Evolutionary conservation across 2,797 vertebrate genomes (phyloP).

Genomic region (Mus spretus): DNA sequence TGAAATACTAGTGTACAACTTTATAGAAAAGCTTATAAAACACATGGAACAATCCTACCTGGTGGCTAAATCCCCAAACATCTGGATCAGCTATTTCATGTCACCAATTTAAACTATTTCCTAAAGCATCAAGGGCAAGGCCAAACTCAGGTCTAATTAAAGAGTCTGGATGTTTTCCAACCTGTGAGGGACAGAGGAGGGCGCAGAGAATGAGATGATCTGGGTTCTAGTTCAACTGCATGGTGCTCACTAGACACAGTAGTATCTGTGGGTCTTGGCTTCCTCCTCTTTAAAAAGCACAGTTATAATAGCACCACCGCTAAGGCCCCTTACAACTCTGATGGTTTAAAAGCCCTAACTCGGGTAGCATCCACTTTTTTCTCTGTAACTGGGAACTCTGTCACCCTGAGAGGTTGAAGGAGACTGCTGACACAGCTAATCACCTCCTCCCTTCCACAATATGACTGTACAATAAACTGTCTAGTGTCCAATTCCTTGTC

Average conservation of each 20-base stretch:
- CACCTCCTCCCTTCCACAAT: background rate
- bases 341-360: background rate
- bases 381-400: background rate
- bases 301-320: background rate
- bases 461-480: background rate
- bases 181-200: background rate
- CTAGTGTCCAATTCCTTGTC: conserved; percentile 7
- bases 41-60: background rate
- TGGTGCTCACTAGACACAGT: background rate
- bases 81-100: conserved; percentile 33
- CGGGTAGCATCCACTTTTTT: background rate
- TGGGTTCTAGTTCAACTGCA: background rate
- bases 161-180: conserved; percentile 29
- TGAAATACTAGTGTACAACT: conserved; percentile 37
- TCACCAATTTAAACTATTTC: conserved; percentile 57
- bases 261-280: background rate
- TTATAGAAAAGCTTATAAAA: conserved; percentile 50
- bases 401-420: background rate
- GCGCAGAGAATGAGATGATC: background rate
- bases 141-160: conserved; percentile 19
- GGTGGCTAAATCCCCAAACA: background rate
- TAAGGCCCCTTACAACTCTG: background rate
- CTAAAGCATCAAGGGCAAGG: conserved; percentile 18
- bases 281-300: background rate
- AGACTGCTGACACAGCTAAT: background rate